phyloP scores from a whole-genome alignment of 1,140 invertebrate genomes.

The Saccostrea glomerata region DNA sequence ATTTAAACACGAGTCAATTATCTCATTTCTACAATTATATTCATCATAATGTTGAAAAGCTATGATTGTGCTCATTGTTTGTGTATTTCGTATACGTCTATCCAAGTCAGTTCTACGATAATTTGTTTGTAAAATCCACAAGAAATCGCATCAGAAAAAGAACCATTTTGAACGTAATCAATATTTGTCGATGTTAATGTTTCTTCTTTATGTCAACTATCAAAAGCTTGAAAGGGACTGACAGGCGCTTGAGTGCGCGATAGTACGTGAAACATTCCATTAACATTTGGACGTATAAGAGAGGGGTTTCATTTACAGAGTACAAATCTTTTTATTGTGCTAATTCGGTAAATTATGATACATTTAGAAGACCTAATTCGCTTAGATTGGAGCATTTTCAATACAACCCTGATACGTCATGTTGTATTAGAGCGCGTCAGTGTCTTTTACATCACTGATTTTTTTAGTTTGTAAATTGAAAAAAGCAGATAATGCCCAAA shows the following conservation, averaged over 20 bases:
- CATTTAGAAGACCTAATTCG: slow-evolving; percentile 20
- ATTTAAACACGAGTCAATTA: no score
- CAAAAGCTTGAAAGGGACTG: slow-evolving; percentile 20
- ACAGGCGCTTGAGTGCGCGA: neutral
- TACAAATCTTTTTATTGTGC: slow-evolving; percentile 34
- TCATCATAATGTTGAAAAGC: no score
- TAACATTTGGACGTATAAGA: neutral
- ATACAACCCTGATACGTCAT: neutral
- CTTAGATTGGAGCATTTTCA: neutral
- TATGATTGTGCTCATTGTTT: neutral
- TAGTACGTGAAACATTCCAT: slow-evolving; percentile 31
- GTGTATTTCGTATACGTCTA: neutral
- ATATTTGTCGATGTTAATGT: slow-evolving; percentile 20
- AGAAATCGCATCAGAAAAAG: neutral
- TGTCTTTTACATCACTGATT: neutral
- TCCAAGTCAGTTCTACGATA: neutral
- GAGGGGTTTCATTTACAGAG: neutral
- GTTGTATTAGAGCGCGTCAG: neutral
- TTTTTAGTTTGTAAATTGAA: neutral
- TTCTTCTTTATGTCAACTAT: slow-evolving; percentile 10
- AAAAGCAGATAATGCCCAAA: neutral
- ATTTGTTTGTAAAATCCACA: neutral
- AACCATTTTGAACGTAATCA: neutral
- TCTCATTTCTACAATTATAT: no score
- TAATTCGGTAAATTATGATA: slow-evolving; percentile 29